Evolutionary conservation across 92 coral and sea anemone species (phyloP).

Genomic region (Umimayanthus kanabou): DNA sequence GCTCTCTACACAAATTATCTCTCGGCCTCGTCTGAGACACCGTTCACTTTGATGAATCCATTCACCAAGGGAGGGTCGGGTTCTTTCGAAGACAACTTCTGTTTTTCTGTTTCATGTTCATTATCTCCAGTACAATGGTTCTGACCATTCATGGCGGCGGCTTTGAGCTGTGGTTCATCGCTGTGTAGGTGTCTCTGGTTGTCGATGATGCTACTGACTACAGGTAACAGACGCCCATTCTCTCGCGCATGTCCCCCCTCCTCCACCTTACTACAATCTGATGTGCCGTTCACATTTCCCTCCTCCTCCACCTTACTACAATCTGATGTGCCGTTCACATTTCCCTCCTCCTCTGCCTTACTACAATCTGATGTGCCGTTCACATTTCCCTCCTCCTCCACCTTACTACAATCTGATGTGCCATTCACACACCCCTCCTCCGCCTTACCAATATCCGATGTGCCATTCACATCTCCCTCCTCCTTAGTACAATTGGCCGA

Average conservation of each 20-base stretch:
- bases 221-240: background rate
- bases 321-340: too few relatives aligned
- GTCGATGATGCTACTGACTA: background rate
- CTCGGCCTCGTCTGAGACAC: constrained; percentile 34
- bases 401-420: too few relatives aligned
- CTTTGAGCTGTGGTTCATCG: background rate
- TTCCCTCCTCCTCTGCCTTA: too few relatives aligned
- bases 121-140: background rate
- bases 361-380: too few relatives aligned
- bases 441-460: too few relatives aligned
- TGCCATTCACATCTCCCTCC: too few relatives aligned
- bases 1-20: constrained; percentile 2
- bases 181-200: background rate
- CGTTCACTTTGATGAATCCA: constrained; percentile 23
- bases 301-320: too few relatives aligned
- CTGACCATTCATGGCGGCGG: constrained; percentile 12
- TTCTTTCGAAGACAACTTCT: constrained; percentile 1
- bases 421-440: too few relatives aligned
- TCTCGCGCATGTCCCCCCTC: background rate
- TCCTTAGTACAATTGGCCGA: background rate
- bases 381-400: background rate
- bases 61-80: constrained; percentile 25
- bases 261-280: background rate
- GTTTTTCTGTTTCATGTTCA: constrained; percentile 12
- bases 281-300: background rate